A percentile compares a stretch with the other conserved stretches of the same genome.
These are phyloP conservation scores for Pseudomugil gertrudae DNA, from an alignment of 2,797 vertebrate species.

Conservation along the genomic window DNA sequence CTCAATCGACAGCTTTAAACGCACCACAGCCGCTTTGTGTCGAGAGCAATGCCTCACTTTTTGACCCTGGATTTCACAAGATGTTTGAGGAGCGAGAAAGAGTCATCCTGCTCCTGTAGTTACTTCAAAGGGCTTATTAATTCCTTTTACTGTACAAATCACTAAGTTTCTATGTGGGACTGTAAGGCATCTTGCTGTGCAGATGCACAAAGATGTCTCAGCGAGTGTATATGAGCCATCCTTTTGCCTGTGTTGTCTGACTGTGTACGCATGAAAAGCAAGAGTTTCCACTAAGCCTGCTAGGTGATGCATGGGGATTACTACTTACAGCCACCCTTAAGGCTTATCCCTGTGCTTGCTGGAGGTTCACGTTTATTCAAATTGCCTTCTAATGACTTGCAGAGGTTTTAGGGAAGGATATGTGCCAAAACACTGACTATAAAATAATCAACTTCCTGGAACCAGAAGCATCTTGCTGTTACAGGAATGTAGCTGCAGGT, in stretches of 20 bases:
- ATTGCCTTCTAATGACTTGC: slow-evolving; percentile 77
- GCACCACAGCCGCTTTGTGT: slow-evolving; percentile 22
- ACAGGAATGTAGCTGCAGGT: slow-evolving; percentile 51
- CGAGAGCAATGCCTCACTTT: slow-evolving; percentile 38
- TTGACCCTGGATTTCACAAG: slow-evolving; percentile 48
- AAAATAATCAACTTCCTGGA: slow-evolving; percentile 77
- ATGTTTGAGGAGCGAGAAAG: slow-evolving; percentile 30
- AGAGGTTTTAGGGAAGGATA: slow-evolving; percentile 67
- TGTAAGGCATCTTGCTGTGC: slow-evolving; percentile 31
- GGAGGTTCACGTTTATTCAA: slow-evolving; percentile 77
- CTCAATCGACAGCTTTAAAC: slow-evolving; percentile 35
- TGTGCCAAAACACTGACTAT: slow-evolving; percentile 74
- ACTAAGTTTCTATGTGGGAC: slow-evolving; percentile 34
- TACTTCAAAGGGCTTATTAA: slow-evolving; percentile 53
- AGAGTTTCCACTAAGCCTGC: slow-evolving; percentile 70
- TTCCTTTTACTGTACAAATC: slow-evolving; percentile 55
- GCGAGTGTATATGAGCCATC: slow-evolving; percentile 16
- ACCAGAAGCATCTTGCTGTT: slow-evolving; percentile 60
- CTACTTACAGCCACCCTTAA: slow-evolving; percentile 64
- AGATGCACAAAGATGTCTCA: slow-evolving; percentile 16
- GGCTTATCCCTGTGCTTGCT: slow-evolving; percentile 75
- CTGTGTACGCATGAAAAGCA: slow-evolving; percentile 35
- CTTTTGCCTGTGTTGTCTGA: slow-evolving; percentile 22
- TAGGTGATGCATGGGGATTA: slow-evolving; percentile 77
- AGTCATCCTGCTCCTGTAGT: slow-evolving; percentile 24